Conservation (phyloP, 2,888 invertebrate genomes). For the Encarsia formosa region DNA sequence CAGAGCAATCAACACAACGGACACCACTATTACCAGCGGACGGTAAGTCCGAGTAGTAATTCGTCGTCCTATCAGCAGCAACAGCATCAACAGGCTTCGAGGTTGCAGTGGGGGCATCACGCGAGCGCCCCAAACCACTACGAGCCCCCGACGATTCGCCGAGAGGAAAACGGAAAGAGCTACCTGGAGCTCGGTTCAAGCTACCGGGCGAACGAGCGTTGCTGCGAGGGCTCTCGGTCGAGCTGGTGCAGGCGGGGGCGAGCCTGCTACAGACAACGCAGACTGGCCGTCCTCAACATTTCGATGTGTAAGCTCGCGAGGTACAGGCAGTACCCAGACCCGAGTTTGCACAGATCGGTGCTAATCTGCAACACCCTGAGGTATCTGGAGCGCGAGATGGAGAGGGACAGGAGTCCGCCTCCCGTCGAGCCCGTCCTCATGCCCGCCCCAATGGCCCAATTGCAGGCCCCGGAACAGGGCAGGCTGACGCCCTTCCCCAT, state of each 20-base stretch:
- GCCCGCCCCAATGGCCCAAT: slow-evolving; percentile 44
- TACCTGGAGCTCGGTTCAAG: slow-evolving; percentile 74
- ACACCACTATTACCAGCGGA: slow-evolving; percentile 31
- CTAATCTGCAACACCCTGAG: slow-evolving; percentile 90
- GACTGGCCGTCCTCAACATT: slow-evolving; percentile 84
- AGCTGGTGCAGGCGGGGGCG: slow-evolving; percentile 71
- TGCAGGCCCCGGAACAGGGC: slow-evolving; percentile 49
- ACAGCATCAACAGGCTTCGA: slow-evolving; percentile 43
- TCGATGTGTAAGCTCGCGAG: slow-evolving; percentile 89
- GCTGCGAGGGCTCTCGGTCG: slow-evolving; percentile 70
- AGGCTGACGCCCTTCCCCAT: slow-evolving; percentile 51
- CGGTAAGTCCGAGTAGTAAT: slow-evolving; percentile 32
- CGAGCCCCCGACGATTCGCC: slow-evolving; percentile 69
- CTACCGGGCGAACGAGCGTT: slow-evolving; percentile 52
- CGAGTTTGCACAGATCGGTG: slow-evolving; percentile 83
- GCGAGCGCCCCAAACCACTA: slow-evolving; percentile 48
- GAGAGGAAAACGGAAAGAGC: slow-evolving; percentile 86
- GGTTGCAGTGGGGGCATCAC: slow-evolving; percentile 33
- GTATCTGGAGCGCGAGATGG: slow-evolving; percentile 85
- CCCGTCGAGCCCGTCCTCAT: slow-evolving; percentile 41
- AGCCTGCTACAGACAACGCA: slow-evolving; percentile 79
- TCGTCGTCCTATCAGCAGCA: slow-evolving; percentile 32
- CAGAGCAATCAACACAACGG: too few species aligned
- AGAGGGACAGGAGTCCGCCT: slow-evolving; percentile 58
- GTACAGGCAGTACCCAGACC: slow-evolving; percentile 83